phyloP scores from a whole-genome alignment of 2,797 vertebrate species.

The Esox masquinongy region DNA sequence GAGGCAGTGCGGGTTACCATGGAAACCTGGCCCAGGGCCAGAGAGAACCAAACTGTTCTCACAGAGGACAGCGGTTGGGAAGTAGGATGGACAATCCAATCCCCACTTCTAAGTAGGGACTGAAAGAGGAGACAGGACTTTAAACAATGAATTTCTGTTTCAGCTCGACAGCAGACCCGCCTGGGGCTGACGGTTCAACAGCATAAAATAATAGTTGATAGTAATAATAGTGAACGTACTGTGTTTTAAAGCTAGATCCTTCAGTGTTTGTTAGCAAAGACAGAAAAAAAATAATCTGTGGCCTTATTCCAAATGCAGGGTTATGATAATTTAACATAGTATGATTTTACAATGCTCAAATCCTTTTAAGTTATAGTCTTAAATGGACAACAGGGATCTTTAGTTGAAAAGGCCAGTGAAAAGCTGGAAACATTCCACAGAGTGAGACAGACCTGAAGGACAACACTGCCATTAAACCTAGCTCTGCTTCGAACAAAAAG shows the following conservation, averaged over 20 bases:
- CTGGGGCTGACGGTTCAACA: neutral
- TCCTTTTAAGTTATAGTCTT: neutral
- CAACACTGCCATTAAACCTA: neutral
- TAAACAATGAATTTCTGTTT: neutral
- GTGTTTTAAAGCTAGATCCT: neutral
- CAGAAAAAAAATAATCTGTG: neutral
- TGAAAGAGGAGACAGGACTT: neutral
- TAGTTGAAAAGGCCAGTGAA: neutral
- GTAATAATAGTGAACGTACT: no score
- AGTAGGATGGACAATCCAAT: neutral
- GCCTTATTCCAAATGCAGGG: no score
- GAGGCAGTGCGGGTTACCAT: conserved; percentile 55
- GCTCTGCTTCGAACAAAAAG: no score
- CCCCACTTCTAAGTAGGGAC: neutral
- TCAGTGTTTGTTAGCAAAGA: neutral
- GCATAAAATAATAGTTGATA: neutral
- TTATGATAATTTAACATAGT: no score
- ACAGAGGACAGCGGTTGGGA: neutral
- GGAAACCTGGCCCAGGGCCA: conserved; percentile 45
- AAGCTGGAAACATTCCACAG: neutral
- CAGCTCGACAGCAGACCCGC: neutral
- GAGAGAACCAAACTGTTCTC: neutral
- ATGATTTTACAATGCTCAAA: no score
- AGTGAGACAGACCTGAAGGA: neutral
- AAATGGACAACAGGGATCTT: neutral